Base-by-base conservation (phyloP, 2,113 vertebrate species). In the Micronisus gabar region DNA sequence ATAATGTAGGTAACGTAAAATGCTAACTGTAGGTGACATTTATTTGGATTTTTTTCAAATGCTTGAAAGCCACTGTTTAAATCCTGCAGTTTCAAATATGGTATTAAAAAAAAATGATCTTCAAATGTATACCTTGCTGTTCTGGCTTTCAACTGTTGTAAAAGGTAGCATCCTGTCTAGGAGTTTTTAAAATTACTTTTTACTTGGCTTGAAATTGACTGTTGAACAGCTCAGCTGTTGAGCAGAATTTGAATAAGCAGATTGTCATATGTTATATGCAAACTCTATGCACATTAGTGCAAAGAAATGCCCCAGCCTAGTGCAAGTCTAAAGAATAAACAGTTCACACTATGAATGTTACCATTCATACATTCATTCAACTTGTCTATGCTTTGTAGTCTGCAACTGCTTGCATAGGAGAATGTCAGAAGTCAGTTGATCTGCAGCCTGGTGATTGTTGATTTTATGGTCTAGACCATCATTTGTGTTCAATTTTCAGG, bases 401-500 rank as follows among this genome's bases (percentile, higher is more conserved):
- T 53, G 27, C 30, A 58, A 0, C 48, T 93, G 73, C 79, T 90
- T 40, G 72, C 19, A 32, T 38, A 52, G 65, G 63, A 43, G 59
- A 91, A 55, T 32, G 22, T 73, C 38, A 52, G 29, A 62, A 80
- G 18, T 79, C 70, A 34, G 50, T 74, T 93, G 47, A 73, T 92
- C 55, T 94, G 61, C 70, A 94, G 63, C 58, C 55, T 73, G 38
- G 40, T 72, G 76, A 36, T 74, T 73, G 73, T 86, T 89, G 84
- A 45, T 96, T 93, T 95, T 91, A 55, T 91, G 87, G 74, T 95
- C 58, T 83, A 83, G 87, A 67, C 81, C 38, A 29, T 87, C 36
- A 45, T 92, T 94, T 96, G 72, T 93, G 47, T 97, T 96, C 73
- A 58, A 83, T 95, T 96, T 97, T 92, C 97, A 99, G 99, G 99